Evolutionary conservation across 2,888 invertebrate species (phyloP).

Genomic region (Drosophila lacicola): DNA sequence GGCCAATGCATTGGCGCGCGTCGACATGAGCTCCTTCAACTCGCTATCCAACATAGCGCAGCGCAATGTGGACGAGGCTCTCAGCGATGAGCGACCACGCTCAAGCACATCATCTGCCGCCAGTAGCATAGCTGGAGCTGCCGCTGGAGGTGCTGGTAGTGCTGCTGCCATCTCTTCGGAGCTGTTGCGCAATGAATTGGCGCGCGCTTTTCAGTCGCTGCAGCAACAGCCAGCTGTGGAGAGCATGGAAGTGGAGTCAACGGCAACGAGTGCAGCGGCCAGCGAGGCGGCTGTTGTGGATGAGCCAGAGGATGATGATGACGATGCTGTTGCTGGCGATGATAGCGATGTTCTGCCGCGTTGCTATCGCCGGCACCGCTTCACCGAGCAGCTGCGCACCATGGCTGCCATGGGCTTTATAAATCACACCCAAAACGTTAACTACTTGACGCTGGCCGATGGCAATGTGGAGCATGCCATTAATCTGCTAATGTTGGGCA

Average conservation of each 20-base stretch:
- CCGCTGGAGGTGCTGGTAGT: background rate
- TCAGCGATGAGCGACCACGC: slow-evolving; percentile 53
- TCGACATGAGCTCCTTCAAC: slow-evolving; percentile 82
- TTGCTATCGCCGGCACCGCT: slow-evolving; percentile 81
- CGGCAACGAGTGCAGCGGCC: background rate
- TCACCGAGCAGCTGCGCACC: slow-evolving; percentile 88
- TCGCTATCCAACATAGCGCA: slow-evolving; percentile 85
- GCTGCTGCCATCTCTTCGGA: slow-evolving; percentile 88
- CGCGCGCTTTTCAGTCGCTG: slow-evolving; percentile 62
- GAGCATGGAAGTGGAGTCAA: slow-evolving; percentile 57
- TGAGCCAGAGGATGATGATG: slow-evolving; percentile 51
- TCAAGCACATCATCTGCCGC: slow-evolving; percentile 27
- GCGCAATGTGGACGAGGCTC: slow-evolving; percentile 77
- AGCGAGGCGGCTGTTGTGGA: slow-evolving; percentile 47
- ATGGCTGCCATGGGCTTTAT: slow-evolving; percentile 96
- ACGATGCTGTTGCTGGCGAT: slow-evolving; percentile 58
- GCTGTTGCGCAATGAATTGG: slow-evolving; percentile 90
- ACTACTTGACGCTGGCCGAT: slow-evolving; percentile 90
- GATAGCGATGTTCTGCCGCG: slow-evolving; percentile 77
- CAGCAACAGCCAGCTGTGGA: slow-evolving; percentile 48
- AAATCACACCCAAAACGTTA: slow-evolving; percentile 93
- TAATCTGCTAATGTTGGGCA: slow-evolving; percentile 90
- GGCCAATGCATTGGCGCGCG: slow-evolving; percentile 82
- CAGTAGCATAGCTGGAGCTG: background rate
- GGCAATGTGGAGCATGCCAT: slow-evolving; percentile 97